Evolutionary conservation across 1,140 invertebrate species (phyloP).

Genomic region (Sycophila sp.): DNA sequence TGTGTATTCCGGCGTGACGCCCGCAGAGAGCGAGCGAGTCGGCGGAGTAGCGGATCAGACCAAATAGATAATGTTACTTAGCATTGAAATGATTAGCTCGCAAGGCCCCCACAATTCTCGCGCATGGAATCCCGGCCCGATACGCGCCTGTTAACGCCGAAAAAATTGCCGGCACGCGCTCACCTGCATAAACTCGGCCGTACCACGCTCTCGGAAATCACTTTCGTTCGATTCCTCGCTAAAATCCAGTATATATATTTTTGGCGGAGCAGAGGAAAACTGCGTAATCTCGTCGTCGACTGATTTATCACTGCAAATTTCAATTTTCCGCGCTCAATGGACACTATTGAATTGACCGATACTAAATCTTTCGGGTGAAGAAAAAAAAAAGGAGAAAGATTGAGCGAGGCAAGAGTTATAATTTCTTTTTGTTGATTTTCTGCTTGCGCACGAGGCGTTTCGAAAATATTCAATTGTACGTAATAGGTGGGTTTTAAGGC

Average conservation of each 20-base stretch:
- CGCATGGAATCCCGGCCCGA: neutral
- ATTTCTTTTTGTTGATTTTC: too few species aligned
- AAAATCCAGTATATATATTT: neutral
- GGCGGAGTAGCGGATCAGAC: neutral
- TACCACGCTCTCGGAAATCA: too few species aligned
- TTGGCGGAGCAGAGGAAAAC: neutral
- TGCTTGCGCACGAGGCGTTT: constrained; percentile 7
- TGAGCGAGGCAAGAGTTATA: too few species aligned
- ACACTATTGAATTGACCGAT: constrained; percentile 12
- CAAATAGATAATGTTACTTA: constrained; percentile 27
- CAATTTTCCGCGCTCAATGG: constrained; percentile 25
- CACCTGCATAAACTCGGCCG: too few species aligned
- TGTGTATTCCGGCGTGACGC: constrained; percentile 5
- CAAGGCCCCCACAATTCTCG: constrained; percentile 8
- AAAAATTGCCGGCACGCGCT: too few species aligned
- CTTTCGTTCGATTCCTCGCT: constrained; percentile 9
- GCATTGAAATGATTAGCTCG: constrained; percentile 11
- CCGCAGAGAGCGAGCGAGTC: neutral
- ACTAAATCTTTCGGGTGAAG: constrained; percentile 12
- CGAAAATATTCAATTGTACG: constrained; percentile 26
- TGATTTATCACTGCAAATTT: constrained; percentile 25
- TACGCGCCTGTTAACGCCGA: too few species aligned
- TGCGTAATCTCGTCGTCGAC: neutral
- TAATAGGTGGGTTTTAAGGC: neutral
- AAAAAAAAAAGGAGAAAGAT: constrained; percentile 12